phyloP scores from a whole-genome alignment of 1,140 invertebrate genomes.

The Araneus ventricosus region DNA sequence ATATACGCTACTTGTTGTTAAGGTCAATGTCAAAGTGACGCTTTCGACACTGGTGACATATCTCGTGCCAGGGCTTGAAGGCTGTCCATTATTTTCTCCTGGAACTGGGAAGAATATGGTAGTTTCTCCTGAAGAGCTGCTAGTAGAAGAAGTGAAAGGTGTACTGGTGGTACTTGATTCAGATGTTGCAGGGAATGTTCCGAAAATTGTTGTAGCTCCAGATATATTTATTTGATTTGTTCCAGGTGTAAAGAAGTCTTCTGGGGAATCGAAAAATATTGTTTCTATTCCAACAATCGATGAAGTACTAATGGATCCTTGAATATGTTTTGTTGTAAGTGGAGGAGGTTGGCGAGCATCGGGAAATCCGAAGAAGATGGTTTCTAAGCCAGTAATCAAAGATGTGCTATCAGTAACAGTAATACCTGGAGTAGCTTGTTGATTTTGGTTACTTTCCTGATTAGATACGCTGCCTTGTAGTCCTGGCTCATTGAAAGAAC shows the following conservation, averaged over 20 bases:
- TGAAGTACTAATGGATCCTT: slow-evolving; percentile 50
- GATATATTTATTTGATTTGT: slow-evolving; percentile 52
- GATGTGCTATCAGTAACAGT: slow-evolving; percentile 45
- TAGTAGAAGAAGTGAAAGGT: background rate
- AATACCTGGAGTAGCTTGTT: slow-evolving; percentile 46
- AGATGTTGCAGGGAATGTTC: slow-evolving; percentile 43
- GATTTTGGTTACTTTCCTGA: slow-evolving; percentile 31
- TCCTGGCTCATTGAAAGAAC: background rate
- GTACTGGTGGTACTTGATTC: background rate
- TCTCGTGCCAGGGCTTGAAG: slow-evolving; percentile 58
- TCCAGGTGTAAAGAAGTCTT: slow-evolving; percentile 44
- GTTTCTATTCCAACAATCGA: slow-evolving; percentile 69
- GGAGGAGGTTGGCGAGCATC: slow-evolving; percentile 62
- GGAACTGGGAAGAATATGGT: slow-evolving; percentile 76
- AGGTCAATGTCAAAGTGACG: slow-evolving; percentile 76
- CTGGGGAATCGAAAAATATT: slow-evolving; percentile 74
- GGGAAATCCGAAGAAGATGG: slow-evolving; percentile 75
- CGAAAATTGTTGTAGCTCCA: slow-evolving; percentile 72
- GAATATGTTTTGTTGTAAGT: slow-evolving; percentile 23
- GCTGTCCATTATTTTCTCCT: slow-evolving; percentile 9
- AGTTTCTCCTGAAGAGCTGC: slow-evolving; percentile 61
- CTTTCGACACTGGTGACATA: slow-evolving; percentile 77
- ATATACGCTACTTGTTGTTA: slow-evolving; percentile 78
- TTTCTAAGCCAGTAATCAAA: slow-evolving; percentile 75
- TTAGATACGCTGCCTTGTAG: slow-evolving; percentile 50